Conservation (phyloP, 1,140 invertebrate genomes). For the Saccostrea glomerata region DNA sequence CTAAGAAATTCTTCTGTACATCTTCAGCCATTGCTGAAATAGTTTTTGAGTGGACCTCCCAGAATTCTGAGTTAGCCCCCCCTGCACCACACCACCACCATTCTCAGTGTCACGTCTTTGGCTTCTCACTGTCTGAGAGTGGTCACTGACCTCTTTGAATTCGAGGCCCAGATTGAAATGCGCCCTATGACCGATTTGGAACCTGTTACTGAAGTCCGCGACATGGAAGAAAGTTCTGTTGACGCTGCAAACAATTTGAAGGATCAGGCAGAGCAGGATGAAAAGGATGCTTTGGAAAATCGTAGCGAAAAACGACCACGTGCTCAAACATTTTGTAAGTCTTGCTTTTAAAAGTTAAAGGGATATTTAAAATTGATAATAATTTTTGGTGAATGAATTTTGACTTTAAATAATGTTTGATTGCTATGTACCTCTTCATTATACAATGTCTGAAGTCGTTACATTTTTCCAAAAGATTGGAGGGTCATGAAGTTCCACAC, state of each 20-base stretch:
- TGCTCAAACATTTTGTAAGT: constrained; percentile 40
- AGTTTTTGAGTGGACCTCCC: background rate
- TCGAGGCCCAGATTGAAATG: constrained; percentile 14
- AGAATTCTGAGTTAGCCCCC: background rate
- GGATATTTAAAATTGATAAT: no score
- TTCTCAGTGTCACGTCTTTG: constrained; percentile 17
- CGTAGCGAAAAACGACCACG: constrained; percentile 34
- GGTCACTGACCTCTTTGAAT: constrained; percentile 24
- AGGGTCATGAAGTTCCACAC: background rate
- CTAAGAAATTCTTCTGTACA: no score
- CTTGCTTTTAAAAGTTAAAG: background rate
- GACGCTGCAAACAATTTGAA: constrained; percentile 3
- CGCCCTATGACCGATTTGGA: constrained; percentile 28
- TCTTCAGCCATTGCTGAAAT: no score
- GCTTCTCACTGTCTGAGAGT: constrained; percentile 10
- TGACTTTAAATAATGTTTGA: no score
- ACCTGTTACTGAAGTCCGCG: constrained; percentile 29
- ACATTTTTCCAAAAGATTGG: no score
- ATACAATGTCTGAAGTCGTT: no score
- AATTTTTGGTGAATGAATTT: no score
- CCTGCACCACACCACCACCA: background rate
- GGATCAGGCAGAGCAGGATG: constrained; percentile 11
- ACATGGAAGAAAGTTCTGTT: constrained; percentile 36
- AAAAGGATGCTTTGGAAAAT: constrained; percentile 15
- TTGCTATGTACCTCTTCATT: no score